Base-by-base conservation (phyloP, 2,888 invertebrate species). In the Hypsopygia costalis region DNA sequence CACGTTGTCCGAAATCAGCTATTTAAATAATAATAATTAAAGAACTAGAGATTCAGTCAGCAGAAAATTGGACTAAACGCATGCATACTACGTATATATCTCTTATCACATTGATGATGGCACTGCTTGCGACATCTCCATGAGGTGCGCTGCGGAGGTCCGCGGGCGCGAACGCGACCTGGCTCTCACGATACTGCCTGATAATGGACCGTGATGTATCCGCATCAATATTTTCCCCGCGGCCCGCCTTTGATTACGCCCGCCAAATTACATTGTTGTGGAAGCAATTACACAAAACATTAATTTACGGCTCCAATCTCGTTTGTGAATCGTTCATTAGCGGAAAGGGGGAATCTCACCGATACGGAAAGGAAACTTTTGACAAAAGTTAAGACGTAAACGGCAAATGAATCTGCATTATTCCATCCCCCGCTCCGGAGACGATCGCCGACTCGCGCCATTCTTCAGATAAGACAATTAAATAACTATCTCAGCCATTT, bases 401-500 rank as follows among this genome's bases (percentile, higher is more conserved):
- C 72, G 70, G 66, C 72, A 71, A 79, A 79, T 73, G 76, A 79
- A 81, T 78, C 77, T 69, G 77, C 77, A 77, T 80, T 79, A 77
- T 76, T 73, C 66, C 47, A 44, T 52, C 58, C 55, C 61, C 55
- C 61, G 56, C 56, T 50, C 49, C 45, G 52, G 61, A 44, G 48
- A 44, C 46, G 48, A 43, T 44, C 40, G 40, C 37, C 46, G 47
- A 44, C 47, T 46, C 61, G 59, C 59, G 63, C 59, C 62, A 55
- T 60, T 62, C 59, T 55, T 59, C 58, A 74, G 79, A 80, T 80
- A 81, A 81, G 72, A 74, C 81, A 79, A 81, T 82, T 81, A 81
- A 81, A 83, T 76, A 82, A 81, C 81, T 82, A 81, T 81, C 82
- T 81, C 60, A 58, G 58, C 56, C 75, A 81, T 85, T 82, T 81